These are phyloP conservation scores for Monochamus alternatus DNA, from an alignment of 2,888 invertebrate species.

Conservation along the genomic window DNA sequence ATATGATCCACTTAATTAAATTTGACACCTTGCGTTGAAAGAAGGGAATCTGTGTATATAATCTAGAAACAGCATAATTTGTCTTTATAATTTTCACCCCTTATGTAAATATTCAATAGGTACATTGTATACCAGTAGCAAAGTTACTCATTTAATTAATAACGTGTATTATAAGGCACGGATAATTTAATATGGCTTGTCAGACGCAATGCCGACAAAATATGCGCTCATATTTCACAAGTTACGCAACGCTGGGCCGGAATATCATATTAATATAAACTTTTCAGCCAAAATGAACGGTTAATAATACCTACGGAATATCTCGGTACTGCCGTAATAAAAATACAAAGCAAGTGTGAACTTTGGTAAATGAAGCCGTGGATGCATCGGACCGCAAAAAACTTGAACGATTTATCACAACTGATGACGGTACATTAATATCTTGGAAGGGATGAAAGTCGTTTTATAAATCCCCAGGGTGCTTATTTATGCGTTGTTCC, in stretches of 20 bases:
- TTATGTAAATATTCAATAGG: background rate
- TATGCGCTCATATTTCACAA: slow-evolving; percentile 1
- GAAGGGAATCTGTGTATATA: too few species aligned
- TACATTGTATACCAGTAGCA: background rate
- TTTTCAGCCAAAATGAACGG: slow-evolving; percentile 4
- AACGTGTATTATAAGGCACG: background rate
- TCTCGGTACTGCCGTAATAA: background rate
- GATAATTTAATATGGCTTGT: background rate
- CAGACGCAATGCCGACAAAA: slow-evolving; percentile 1
- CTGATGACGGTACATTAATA: background rate
- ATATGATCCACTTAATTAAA: too few species aligned
- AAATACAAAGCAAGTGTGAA: slow-evolving; percentile 9
- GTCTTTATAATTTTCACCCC: too few species aligned
- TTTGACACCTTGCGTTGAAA: too few species aligned
- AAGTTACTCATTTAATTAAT: background rate
- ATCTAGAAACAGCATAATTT: too few species aligned
- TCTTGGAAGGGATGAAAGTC: too few species aligned
- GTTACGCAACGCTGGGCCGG: background rate
- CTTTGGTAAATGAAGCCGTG: slow-evolving; percentile 5
- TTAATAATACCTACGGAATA: background rate
- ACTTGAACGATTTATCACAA: background rate
- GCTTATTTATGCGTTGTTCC: too few species aligned
- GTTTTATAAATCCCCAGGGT: too few species aligned
- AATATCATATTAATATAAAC: background rate
- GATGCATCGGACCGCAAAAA: background rate